Conservation (phyloP, 2,113 vertebrate species). For the Pollachius pollachius region DNA sequence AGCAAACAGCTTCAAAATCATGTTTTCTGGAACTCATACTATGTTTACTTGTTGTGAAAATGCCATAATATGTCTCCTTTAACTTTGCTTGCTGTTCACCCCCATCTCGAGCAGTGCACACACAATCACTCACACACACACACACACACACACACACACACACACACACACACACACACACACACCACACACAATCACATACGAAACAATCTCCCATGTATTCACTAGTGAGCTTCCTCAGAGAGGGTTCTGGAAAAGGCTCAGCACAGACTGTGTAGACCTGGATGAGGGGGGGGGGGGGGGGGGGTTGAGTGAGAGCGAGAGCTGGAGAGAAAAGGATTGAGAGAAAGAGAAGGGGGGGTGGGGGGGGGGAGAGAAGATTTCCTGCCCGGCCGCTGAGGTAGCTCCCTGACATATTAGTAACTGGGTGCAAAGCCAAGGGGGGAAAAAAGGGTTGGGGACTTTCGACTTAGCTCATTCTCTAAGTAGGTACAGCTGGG, state of each 20-base stretch:
- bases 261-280: conserved; percentile 36
- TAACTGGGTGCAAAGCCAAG: conserved; percentile 36
- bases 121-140: conserved; percentile 1
- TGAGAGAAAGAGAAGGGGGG: too few species aligned
- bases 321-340: too few species aligned
- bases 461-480: conserved; percentile 39
- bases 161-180: conserved; percentile 12
- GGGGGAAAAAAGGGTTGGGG: conserved; percentile 19
- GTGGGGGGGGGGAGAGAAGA: too few species aligned
- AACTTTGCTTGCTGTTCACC: background rate
- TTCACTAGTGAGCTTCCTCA: conserved; percentile 17
- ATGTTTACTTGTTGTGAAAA: too few species aligned
- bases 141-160: conserved; percentile 12
- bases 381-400: too few species aligned
- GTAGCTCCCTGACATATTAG: too few species aligned
- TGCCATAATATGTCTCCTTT: too few species aligned
- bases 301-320: background rate
- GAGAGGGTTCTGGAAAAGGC: conserved; percentile 25
- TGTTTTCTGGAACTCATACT: too few species aligned
- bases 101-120: background rate
- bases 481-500: conserved; percentile 54
- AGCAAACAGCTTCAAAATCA: too few species aligned
- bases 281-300: conserved; percentile 26
- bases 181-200: conserved; percentile 7
- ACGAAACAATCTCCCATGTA: background rate